Evolutionary conservation across 2,888 invertebrate species (phyloP).

Genomic region (Dynastes maya): DNA sequence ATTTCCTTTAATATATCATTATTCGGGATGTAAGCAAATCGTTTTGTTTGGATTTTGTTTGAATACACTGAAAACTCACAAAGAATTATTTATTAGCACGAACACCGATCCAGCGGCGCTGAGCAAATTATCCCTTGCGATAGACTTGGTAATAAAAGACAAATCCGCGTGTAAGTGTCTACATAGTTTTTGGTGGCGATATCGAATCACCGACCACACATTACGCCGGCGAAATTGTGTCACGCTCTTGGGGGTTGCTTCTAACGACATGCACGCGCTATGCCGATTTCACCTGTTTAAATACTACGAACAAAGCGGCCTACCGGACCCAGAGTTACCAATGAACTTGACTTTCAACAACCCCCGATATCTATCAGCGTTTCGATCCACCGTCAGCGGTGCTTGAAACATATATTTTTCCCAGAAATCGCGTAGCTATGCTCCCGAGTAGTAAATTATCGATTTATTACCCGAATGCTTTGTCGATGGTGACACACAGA

Average conservation of each 20-base stretch:
- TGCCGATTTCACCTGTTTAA: conserved; percentile 54
- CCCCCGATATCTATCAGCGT: conserved; percentile 54
- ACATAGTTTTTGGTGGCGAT: conserved; percentile 21
- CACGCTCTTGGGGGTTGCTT: conserved; percentile 47
- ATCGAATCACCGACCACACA: conserved; percentile 38
- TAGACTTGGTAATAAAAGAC: conserved; percentile 25
- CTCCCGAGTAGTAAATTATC: conserved; percentile 34
- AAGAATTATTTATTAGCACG: neutral
- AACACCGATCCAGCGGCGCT: conserved; percentile 40
- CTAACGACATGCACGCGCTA: conserved; percentile 52
- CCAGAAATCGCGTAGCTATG: conserved; percentile 33
- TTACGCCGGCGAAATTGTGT: conserved; percentile 35
- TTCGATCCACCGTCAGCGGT: conserved; percentile 53
- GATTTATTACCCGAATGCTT: conserved; percentile 26
- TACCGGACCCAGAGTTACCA: conserved; percentile 50
- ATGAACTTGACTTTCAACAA: conserved; percentile 59
- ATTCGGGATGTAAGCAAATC: neutral
- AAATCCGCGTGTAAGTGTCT: conserved; percentile 20
- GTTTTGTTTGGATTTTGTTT: neutral
- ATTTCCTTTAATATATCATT: too few relatives aligned
- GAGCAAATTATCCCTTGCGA: conserved; percentile 28
- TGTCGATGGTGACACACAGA: conserved; percentile 30
- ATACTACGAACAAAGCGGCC: conserved; percentile 50
- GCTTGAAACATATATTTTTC: conserved; percentile 47
- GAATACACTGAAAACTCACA: neutral